Evolutionary conservation across 2,888 invertebrate species (phyloP).

Genomic region (Chrysotoxum bicinctum): DNA sequence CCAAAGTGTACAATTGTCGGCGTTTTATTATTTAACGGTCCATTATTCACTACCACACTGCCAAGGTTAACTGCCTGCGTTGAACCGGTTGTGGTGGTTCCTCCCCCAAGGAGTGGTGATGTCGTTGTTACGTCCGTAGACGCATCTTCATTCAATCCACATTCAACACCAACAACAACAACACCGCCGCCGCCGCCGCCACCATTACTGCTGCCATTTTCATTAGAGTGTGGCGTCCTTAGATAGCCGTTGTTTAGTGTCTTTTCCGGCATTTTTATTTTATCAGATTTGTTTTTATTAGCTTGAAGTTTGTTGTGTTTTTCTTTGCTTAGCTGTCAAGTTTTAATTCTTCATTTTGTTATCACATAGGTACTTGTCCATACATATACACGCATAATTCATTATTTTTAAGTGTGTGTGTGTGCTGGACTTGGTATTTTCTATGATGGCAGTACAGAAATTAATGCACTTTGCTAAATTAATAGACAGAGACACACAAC

Average conservation of each 20-base stretch:
- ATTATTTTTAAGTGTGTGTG: background rate
- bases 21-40: constrained; percentile 75
- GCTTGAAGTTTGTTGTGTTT: constrained; percentile 21
- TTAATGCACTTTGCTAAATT: constrained; percentile 56
- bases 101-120: constrained; percentile 70
- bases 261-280: constrained; percentile 76
- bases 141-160: constrained; percentile 72
- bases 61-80: constrained; percentile 57
- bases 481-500: background rate
- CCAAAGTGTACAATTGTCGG: constrained; percentile 80
- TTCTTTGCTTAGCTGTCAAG: constrained; percentile 40
- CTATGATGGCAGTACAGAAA: constrained; percentile 6
- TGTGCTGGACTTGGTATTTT: background rate
- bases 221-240: constrained; percentile 75
- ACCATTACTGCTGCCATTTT: constrained; percentile 67
- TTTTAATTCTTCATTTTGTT: constrained; percentile 58
- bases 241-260: constrained; percentile 81
- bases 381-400: constrained; percentile 8
- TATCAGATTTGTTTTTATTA: constrained; percentile 47
- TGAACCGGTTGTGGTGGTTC: constrained; percentile 63
- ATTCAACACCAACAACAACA: constrained; percentile 8
- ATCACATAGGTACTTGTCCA: constrained; percentile 39
- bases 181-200: constrained; percentile 50
- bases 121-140: constrained; percentile 72
- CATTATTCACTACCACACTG: constrained; percentile 58